Conservation (phyloP, 2,888 invertebrate genomes). For the Sarcophaga carnaria region DNA sequence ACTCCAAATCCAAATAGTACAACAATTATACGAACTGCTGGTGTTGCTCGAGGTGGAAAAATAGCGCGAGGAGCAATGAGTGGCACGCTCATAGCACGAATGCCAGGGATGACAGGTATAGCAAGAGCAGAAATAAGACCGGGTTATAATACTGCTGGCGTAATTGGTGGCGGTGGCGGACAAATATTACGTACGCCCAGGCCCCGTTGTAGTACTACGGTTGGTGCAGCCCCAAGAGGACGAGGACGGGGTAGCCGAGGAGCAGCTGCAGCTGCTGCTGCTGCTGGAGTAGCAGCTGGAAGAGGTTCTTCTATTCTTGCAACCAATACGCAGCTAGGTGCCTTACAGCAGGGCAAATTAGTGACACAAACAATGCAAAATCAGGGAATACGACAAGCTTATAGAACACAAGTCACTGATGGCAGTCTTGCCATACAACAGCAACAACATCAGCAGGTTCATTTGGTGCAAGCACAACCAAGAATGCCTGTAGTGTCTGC, state of each 20-base stretch:
- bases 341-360: slow-evolving; percentile 65
- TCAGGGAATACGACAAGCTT: slow-evolving; percentile 67
- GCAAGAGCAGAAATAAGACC: slow-evolving; percentile 55
- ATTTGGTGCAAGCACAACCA: slow-evolving; percentile 70
- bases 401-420: slow-evolving; percentile 66
- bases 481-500: slow-evolving; percentile 54
- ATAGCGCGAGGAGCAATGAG: slow-evolving; percentile 64
- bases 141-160: slow-evolving; percentile 48
- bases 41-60: slow-evolving; percentile 54
- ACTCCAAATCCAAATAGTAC: slow-evolving; percentile 44
- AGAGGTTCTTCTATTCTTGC: slow-evolving; percentile 52
- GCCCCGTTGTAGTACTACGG: slow-evolving; percentile 67
- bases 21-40: slow-evolving; percentile 59
- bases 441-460: slow-evolving; percentile 72
- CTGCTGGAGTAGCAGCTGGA: slow-evolving; percentile 48
- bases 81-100: slow-evolving; percentile 68
- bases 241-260: slow-evolving; percentile 70
- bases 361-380: slow-evolving; percentile 61
- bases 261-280: slow-evolving; percentile 57
- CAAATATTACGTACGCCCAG: slow-evolving; percentile 69
- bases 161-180: slow-evolving; percentile 59
- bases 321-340: slow-evolving; percentile 40
- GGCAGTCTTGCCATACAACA: slow-evolving; percentile 36
- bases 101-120: slow-evolving; percentile 65
- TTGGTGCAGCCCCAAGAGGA: slow-evolving; percentile 63